phyloP scores from a whole-genome alignment of 2,888 invertebrate genomes.

The Platynereis dumerilii region DNA sequence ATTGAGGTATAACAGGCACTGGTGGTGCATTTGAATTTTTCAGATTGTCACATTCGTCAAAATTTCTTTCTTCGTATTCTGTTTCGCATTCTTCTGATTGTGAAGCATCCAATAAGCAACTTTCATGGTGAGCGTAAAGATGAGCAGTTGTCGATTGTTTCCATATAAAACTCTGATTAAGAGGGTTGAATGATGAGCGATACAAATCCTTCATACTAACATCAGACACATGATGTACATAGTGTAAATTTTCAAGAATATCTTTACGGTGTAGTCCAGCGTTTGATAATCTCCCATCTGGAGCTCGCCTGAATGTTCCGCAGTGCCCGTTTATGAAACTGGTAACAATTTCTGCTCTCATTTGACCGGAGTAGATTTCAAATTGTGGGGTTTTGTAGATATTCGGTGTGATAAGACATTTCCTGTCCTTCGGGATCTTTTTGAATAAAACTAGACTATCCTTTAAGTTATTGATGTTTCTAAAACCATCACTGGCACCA shows the following conservation, averaged over 20 bases:
- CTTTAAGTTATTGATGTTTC: background rate
- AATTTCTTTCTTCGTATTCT: background rate
- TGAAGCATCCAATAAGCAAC: background rate
- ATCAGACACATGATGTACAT: slow-evolving; percentile 38
- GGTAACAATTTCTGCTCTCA: too few relatives aligned
- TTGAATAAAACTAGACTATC: slow-evolving; percentile 7
- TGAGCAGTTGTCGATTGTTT: background rate
- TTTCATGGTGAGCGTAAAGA: background rate
- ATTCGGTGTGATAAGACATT: slow-evolving; percentile 8
- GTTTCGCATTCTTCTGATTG: background rate
- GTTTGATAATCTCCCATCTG: slow-evolving; percentile 40
- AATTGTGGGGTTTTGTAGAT: too few relatives aligned
- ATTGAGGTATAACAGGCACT: slow-evolving; percentile 24
- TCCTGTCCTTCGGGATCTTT: slow-evolving; percentile 10
- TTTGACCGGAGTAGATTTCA: too few relatives aligned
- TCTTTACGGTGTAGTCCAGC: slow-evolving; percentile 47
- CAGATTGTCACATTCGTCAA: too few relatives aligned
- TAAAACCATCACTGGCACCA: too few relatives aligned
- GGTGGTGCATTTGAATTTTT: background rate
- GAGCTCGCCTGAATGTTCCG: slow-evolving; percentile 39
- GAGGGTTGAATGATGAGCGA: slow-evolving; percentile 6
- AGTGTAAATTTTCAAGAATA: slow-evolving; percentile 46
- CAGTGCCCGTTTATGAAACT: slow-evolving; percentile 50
- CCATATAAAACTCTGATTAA: slow-evolving; percentile 14
- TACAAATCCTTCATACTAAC: slow-evolving; percentile 33